These are phyloP conservation scores for Pseudotriccus pelzelni DNA, from an alignment of 2,797 vertebrate species.

Conservation along the genomic window DNA sequence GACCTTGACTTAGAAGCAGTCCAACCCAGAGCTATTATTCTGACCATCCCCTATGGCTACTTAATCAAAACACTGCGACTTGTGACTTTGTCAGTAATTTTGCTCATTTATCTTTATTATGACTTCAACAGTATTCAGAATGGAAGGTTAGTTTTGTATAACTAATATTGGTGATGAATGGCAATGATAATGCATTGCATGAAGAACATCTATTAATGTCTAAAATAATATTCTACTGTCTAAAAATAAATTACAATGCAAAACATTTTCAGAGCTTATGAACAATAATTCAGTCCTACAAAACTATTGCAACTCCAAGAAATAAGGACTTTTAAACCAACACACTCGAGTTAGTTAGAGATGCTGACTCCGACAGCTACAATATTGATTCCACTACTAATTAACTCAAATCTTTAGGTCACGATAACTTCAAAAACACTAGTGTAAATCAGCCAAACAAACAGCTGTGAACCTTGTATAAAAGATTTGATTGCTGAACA, in stretches of 20 bases:
- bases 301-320: not conserved
- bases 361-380: not conserved
- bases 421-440: not conserved
- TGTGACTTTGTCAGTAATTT: slow-evolving; percentile 74
- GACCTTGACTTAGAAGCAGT: slow-evolving; percentile 57
- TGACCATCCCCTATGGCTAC: slow-evolving; percentile 68
- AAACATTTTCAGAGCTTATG: slow-evolving; percentile 54
- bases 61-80: slow-evolving; percentile 73
- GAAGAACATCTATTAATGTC: slow-evolving; percentile 58
- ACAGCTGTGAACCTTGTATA: not conserved
- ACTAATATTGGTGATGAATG: slow-evolving; percentile 71
- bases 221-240: slow-evolving; percentile 49
- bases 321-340: not conserved
- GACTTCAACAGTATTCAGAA: slow-evolving; percentile 59
- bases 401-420: slow-evolving; percentile 27
- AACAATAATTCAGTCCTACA: slow-evolving; percentile 29
- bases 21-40: slow-evolving; percentile 67
- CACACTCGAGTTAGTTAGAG: not conserved
- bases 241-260: slow-evolving; percentile 63
- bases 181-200: slow-evolving; percentile 44
- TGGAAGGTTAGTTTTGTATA: slow-evolving; percentile 72
- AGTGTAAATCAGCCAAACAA: not conserved
- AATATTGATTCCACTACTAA: slow-evolving; percentile 3
- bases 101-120: slow-evolving; percentile 78
- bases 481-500: not conserved